phyloP scores from a whole-genome alignment of 2,797 vertebrate genomes.

The Lepilemur septentrionalis region DNA sequence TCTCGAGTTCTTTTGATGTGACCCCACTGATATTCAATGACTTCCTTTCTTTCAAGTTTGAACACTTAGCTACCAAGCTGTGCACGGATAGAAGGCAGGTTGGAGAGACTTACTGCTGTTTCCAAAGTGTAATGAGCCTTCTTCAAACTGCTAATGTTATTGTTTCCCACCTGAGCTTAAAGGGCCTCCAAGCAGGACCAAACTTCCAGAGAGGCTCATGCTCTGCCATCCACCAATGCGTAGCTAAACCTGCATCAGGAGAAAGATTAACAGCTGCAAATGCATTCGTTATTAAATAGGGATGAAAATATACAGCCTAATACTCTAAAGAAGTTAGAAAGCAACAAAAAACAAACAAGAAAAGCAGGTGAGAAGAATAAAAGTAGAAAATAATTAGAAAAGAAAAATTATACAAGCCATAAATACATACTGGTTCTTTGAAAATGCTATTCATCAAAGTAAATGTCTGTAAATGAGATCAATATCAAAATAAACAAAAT shows the following conservation, averaged over 20 bases:
- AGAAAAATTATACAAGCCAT: background rate
- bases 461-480: background rate
- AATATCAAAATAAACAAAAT: background rate
- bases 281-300: background rate
- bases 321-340: background rate
- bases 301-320: background rate
- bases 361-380: background rate
- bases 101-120: background rate
- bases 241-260: background rate
- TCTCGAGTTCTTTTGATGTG: background rate
- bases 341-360: background rate
- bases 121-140: background rate
- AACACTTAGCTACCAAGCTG: background rate
- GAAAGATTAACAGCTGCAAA: background rate
- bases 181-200: background rate
- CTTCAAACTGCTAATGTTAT: background rate
- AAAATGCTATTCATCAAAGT: background rate
- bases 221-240: background rate
- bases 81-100: background rate
- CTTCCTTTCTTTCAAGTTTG: background rate
- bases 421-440: background rate
- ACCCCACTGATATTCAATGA: background rate
- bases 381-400: background rate
- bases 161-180: background rate
- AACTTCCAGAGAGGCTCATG: background rate